Conservation (phyloP, 2,113 vertebrate genomes). For the Serinus canaria region DNA sequence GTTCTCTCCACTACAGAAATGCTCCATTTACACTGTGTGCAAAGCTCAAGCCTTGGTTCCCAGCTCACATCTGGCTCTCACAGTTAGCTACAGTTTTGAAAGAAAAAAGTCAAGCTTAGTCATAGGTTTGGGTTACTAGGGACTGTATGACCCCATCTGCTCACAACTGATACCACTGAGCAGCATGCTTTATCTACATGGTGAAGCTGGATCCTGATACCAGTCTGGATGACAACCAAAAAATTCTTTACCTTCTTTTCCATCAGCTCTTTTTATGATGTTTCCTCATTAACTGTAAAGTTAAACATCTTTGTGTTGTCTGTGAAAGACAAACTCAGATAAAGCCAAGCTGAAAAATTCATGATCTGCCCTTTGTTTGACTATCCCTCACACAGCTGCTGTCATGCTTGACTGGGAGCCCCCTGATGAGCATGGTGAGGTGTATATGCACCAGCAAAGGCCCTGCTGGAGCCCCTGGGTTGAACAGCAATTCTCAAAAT, state of each 20-base stretch:
- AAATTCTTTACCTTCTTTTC: not conserved
- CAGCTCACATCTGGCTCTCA: not conserved
- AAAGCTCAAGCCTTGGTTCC: not conserved
- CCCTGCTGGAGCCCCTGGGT: not conserved
- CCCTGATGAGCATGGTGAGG: not conserved
- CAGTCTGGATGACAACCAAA: not conserved
- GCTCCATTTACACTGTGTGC: accelerated
- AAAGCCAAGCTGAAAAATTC: constrained; percentile 19
- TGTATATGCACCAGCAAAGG: not conserved
- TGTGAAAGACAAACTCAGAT: not conserved
- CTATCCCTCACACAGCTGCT: not conserved
- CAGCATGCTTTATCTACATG: not conserved
- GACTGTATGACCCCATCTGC: not conserved
- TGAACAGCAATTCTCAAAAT: not conserved
- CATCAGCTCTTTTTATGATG: not conserved
- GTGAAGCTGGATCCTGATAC: not conserved
- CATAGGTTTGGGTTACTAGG: not conserved
- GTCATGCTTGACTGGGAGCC: not conserved
- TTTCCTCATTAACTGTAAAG: not conserved
- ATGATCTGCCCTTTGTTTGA: not conserved
- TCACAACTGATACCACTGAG: not conserved
- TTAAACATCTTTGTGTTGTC: not conserved
- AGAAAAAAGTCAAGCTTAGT: not conserved
- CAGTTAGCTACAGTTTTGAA: not conserved
- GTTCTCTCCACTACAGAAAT: not conserved